Percentiles rank a stretch among this genome's conserved stretches.
Conservation (phyloP, 2,797 vertebrate species). For the Myotis pilosus region DNA sequence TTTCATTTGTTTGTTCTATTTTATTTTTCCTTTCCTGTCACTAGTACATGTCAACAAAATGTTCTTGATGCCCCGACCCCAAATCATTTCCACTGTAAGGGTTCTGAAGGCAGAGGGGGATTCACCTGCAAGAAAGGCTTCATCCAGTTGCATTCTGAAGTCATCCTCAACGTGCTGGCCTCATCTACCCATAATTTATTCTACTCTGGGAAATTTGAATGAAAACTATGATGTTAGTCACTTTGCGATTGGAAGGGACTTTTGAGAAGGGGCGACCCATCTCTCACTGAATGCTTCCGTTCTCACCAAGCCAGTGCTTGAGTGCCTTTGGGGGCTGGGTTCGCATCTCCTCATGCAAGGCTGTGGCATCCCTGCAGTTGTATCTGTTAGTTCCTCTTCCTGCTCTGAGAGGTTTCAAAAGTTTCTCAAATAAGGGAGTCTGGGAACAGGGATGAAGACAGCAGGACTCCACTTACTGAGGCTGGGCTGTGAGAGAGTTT, state of each 20-base stretch:
- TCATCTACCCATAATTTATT: neutral
- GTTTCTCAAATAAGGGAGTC: neutral
- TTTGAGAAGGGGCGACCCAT: neutral
- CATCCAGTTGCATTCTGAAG: neutral
- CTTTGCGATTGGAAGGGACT: neutral
- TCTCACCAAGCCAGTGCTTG: neutral
- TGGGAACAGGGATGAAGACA: neutral
- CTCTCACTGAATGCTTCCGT: neutral
- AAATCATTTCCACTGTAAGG: slow-evolving; percentile 38
- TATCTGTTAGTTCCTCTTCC: neutral
- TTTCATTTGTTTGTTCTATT: neutral
- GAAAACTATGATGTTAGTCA: neutral
- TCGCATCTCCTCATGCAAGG: neutral
- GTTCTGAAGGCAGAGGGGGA: neutral
- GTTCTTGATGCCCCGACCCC: neutral
- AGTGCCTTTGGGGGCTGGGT: neutral
- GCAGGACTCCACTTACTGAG: neutral
- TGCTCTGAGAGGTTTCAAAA: neutral
- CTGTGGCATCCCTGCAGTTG: neutral
- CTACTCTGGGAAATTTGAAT: neutral
- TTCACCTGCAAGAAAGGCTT: neutral
- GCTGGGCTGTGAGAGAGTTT: neutral
- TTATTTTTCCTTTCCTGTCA: neutral
- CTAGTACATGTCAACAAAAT: neutral
- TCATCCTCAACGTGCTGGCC: neutral